Evolutionary conservation across 2,888 invertebrate species (phyloP).

Genomic region (Ashinkailepas kermadecensis): DNA sequence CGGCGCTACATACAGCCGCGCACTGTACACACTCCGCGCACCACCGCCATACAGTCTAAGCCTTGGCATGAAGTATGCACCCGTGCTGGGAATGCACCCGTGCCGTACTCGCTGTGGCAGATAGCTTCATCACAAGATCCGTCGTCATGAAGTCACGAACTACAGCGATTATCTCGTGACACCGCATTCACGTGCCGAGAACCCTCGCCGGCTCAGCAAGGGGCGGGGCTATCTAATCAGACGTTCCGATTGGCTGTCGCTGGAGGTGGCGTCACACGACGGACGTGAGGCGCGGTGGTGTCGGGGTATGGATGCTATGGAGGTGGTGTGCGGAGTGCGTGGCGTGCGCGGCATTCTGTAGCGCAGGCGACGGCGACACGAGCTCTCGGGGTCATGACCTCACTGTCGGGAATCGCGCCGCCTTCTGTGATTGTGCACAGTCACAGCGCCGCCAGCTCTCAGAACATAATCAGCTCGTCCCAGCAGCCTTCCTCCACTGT

Average conservation of each 20-base stretch:
- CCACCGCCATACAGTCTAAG: too few relatives aligned
- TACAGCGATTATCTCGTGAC: too few relatives aligned
- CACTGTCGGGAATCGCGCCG: background rate
- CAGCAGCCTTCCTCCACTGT: slow-evolving; percentile 9
- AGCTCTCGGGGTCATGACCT: background rate
- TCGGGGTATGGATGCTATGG: background rate
- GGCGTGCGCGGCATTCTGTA: background rate
- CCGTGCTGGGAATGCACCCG: too few relatives aligned
- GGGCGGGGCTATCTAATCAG: slow-evolving; percentile 1
- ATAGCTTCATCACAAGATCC: too few relatives aligned
- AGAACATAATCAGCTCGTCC: background rate
- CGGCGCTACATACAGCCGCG: too few relatives aligned
- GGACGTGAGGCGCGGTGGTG: background rate
- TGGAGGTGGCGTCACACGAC: background rate
- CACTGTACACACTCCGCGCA: too few relatives aligned
- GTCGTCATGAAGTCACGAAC: too few relatives aligned
- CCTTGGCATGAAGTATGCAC: too few relatives aligned
- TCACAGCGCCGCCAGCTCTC: background rate
- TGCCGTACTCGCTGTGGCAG: too few relatives aligned
- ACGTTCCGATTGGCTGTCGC: background rate
- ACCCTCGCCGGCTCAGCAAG: background rate
- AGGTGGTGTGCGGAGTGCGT: background rate
- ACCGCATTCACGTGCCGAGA: too few relatives aligned
- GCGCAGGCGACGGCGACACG: background rate
- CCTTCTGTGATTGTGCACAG: background rate